Evolutionary conservation across 2,113 vertebrate genomes (phyloP).

Genomic region (Petromus typicus): DNA sequence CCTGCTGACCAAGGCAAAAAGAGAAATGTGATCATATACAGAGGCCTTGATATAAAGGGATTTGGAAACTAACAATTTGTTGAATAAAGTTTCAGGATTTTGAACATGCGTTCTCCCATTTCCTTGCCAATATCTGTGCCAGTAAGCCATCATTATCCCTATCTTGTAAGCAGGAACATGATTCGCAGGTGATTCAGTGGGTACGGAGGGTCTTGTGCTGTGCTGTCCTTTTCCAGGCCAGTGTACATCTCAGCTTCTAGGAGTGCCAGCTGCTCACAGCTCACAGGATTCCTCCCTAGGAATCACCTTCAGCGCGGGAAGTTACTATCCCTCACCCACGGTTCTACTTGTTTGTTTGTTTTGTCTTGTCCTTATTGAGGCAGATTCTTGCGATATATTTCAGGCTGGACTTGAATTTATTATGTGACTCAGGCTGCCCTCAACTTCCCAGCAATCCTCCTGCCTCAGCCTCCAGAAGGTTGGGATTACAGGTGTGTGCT

Average conservation of each 20-base stretch:
- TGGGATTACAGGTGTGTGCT: background rate
- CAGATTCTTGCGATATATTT: background rate
- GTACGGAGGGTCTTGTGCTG: background rate
- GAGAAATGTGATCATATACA: background rate
- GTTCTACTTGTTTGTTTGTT: background rate
- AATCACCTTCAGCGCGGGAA: background rate
- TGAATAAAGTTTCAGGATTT: background rate
- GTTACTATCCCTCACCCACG: background rate
- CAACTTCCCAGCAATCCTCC: background rate
- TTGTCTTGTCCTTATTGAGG: background rate
- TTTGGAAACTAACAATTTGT: background rate
- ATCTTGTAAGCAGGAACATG: background rate
- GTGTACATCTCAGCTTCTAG: background rate
- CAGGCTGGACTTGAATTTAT: background rate
- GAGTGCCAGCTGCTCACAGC: background rate
- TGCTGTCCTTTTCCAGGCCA: background rate
- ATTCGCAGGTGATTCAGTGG: background rate
- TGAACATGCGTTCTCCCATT: background rate
- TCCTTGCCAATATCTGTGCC: background rate
- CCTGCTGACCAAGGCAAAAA: constrained; percentile 44
- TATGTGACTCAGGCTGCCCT: too few relatives aligned
- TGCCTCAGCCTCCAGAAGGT: background rate
- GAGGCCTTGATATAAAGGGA: background rate
- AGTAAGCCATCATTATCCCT: background rate
- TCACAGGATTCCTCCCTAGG: background rate